These are phyloP conservation scores for Ganaspis sp. DNA, from an alignment of 1,140 invertebrate genomes.

Conservation along the genomic window DNA sequence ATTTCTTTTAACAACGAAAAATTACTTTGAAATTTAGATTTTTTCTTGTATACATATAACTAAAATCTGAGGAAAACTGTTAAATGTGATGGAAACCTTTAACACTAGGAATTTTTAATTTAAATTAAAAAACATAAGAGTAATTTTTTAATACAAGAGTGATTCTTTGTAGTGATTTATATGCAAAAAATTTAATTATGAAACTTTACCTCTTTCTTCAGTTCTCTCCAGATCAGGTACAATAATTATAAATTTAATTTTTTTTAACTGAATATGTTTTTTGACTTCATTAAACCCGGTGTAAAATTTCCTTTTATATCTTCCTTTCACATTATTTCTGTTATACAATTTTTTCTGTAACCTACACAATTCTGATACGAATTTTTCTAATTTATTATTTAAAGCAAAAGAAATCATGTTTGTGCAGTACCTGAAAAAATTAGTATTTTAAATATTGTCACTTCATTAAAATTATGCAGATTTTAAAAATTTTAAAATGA, in stretches of 20 bases:
- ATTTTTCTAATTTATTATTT: slow-evolving; percentile 51
- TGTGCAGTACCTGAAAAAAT: slow-evolving; percentile 63
- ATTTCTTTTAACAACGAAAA: too few relatives aligned
- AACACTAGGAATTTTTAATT: too few relatives aligned
- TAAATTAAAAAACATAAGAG: too few relatives aligned
- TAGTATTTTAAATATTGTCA: too few relatives aligned
- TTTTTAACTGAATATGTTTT: slow-evolving; percentile 57
- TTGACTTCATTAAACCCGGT: slow-evolving; percentile 63
- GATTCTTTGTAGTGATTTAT: neutral
- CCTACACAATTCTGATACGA: slow-evolving; percentile 56
- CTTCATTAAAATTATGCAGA: too few relatives aligned
- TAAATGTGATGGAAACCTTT: too few relatives aligned
- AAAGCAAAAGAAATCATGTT: slow-evolving; percentile 53
- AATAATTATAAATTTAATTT: slow-evolving; percentile 61
- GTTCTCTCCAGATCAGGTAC: slow-evolving; percentile 62
- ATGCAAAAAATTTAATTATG: slow-evolving; percentile 19
- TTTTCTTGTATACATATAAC: too few relatives aligned
- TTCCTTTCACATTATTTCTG: slow-evolving; percentile 58
- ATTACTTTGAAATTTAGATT: too few relatives aligned
- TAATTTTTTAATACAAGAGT: too few relatives aligned
- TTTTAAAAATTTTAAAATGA: too few relatives aligned
- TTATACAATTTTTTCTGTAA: slow-evolving; percentile 60
- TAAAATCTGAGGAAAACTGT: too few relatives aligned
- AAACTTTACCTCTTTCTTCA: slow-evolving; percentile 55
- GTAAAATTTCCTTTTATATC: slow-evolving; percentile 55